These are phyloP conservation scores for Monodelphis domestica DNA, from an alignment of 2,797 vertebrate species.

Conservation along the genomic window DNA sequence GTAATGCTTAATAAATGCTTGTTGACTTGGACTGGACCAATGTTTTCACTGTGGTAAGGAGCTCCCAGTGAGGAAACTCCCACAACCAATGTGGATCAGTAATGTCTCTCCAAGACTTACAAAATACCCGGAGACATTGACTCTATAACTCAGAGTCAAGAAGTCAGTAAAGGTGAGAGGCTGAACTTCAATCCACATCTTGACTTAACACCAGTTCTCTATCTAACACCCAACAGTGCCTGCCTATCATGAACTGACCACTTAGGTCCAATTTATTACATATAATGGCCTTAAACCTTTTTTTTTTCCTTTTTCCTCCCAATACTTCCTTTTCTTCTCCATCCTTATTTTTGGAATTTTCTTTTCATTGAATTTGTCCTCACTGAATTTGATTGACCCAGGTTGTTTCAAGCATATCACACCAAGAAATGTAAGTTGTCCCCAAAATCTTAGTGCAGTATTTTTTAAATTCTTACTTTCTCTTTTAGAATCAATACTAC, in stretches of 20 bases:
- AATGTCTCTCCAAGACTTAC: not conserved
- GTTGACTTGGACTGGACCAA: not conserved
- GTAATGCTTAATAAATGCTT: not conserved
- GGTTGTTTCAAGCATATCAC: not conserved
- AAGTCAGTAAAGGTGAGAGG: not conserved
- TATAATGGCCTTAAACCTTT: not conserved
- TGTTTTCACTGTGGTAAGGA: not conserved
- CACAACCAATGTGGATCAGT: too few species aligned
- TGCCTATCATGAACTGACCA: not conserved
- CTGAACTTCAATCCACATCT: not conserved
- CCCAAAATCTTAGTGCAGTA: not conserved
- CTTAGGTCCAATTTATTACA: not conserved
- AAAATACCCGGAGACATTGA: not conserved
- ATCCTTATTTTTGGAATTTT: not conserved
- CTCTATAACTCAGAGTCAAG: not conserved
- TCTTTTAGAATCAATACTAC: too few species aligned
- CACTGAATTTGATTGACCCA: not conserved
- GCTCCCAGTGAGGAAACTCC: not conserved
- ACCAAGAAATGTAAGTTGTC: not conserved
- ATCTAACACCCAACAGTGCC: not conserved
- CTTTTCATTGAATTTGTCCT: not conserved
- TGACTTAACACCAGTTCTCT: not conserved
- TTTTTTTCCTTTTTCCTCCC: not conserved
- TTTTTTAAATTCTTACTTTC: too few species aligned
- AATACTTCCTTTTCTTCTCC: not conserved